Evolutionary conservation across 2,113 vertebrate genomes (phyloP), one percentile per base, ranked within the genome.

Genomic region (Salminus brasiliensis): DNA sequence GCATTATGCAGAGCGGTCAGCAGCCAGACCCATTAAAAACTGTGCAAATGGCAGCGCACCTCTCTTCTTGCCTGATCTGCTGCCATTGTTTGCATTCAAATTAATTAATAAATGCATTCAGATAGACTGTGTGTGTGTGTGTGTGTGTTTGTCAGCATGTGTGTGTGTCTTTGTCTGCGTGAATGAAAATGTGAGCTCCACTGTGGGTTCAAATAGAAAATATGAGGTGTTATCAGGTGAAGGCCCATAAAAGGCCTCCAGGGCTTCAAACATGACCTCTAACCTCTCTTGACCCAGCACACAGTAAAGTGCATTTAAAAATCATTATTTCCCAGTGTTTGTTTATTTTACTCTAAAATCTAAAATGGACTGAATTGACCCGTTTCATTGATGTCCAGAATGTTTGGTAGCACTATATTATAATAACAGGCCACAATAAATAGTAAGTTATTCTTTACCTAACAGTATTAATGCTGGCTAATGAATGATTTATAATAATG

Each of bases 21-120:
- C 57, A 49, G 57, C 72, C 57, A 47, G 39, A 18, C 59, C 9
- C 60, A 76, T 76, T 66, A 36, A 25, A 76, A 43, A 62, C 25
- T 1, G 8, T 3, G 25, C 55, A 62, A 73, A 57, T 62, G 55
- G 72, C 55, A 45, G 25, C 36, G 10, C 25, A 59, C 52, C 1
- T 21, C 43, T 34, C 23, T 65, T 36, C 45, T 5, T 0, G 21
- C 60, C n/a, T 30, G 21, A 52, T 49, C 45, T 32, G 3, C 45
- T 1, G 29, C n/a, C 62, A 25, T 66, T 29, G 74, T 67, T 67
- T 55, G 74, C 47, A 29, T 76, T 55, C n/a, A 67, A 43, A 52
- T 76, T 13, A 39, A 39, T 21, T 34, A 53, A 67, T 67, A 36
- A 12, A 67, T 76, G 63, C 32, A 21, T 67, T 67, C 30, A 76